Percentiles rank a stretch among this genome's conserved stretches.
Conservation (phyloP, 2,113 vertebrate genomes). For the Microtus pennsylvanicus region DNA sequence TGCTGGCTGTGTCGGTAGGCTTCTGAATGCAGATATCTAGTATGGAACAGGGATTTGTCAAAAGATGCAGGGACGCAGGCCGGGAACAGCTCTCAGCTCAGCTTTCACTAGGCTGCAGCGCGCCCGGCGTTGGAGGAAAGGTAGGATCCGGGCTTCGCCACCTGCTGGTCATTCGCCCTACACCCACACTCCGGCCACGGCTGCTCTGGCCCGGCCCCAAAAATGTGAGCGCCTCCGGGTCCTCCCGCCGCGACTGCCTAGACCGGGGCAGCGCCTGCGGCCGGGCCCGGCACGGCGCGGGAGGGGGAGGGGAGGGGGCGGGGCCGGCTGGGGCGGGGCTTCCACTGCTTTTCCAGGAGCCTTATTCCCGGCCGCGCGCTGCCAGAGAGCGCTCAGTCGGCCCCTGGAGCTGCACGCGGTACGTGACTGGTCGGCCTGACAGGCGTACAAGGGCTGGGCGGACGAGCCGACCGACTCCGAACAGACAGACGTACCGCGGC, state of each 20-base stretch:
- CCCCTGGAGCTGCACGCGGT: conserved; percentile 3
- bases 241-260: conserved; percentile 33
- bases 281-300: not conserved
- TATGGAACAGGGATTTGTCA: not conserved
- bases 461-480: not conserved
- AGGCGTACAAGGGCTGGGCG: not conserved
- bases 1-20: not conserved
- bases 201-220: conserved; percentile 47
- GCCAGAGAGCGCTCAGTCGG: conserved; percentile 51
- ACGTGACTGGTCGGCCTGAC: not conserved
- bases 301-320: not conserved
- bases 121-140: conserved; percentile 31
- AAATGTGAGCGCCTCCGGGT: conserved; percentile 45
- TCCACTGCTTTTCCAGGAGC: not conserved
- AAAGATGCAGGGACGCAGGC: conserved; percentile 17
- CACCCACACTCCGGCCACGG: not conserved
- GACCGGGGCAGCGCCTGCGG: conserved; percentile 28
- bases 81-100: not conserved
- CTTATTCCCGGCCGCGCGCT: conserved; percentile 68
- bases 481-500: not conserved
- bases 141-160: conserved; percentile 54
- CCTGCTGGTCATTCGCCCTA: conserved; percentile 56
- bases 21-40: not conserved
- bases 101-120: conserved; percentile 8
- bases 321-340: conserved; percentile 58